These are phyloP conservation scores for Zapus hudsonius DNA, from an alignment of 2,113 vertebrate species.

Conservation along the genomic window DNA sequence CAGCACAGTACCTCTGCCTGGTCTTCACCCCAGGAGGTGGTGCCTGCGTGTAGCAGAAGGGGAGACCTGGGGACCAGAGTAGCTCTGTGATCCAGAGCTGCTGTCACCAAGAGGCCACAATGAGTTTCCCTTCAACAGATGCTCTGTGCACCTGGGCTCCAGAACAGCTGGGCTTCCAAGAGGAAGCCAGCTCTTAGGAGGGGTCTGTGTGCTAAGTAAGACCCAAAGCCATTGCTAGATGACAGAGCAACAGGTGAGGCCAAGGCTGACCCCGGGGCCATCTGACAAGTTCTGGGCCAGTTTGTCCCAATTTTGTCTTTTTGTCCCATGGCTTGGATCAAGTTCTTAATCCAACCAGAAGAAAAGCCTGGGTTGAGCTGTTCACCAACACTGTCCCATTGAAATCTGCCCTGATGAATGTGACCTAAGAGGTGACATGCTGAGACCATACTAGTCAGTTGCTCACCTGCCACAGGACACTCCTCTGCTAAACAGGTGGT, in stretches of 20 bases:
- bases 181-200: neutral
- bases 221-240: neutral
- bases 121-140: constrained; percentile 71
- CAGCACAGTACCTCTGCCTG: neutral
- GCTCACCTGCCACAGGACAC: neutral
- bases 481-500: neutral
- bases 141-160: constrained; percentile 48
- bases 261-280: constrained; percentile 5
- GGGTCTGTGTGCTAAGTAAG: neutral
- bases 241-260: neutral
- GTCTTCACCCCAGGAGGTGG: neutral
- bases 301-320: neutral
- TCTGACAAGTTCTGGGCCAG: neutral
- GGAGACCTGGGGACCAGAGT: neutral
- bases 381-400: neutral
- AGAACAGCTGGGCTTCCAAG: constrained; percentile 19
- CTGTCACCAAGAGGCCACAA: constrained; percentile 46
- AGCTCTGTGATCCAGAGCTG: neutral
- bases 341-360: neutral
- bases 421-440: neutral
- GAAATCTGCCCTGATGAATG: neutral
- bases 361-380: too few species aligned
- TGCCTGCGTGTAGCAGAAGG: neutral
- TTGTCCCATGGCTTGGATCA: neutral
- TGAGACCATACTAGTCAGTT: neutral